Evolutionary conservation across 2,888 invertebrate species (phyloP).

Genomic region (Stegophylla sp.): DNA sequence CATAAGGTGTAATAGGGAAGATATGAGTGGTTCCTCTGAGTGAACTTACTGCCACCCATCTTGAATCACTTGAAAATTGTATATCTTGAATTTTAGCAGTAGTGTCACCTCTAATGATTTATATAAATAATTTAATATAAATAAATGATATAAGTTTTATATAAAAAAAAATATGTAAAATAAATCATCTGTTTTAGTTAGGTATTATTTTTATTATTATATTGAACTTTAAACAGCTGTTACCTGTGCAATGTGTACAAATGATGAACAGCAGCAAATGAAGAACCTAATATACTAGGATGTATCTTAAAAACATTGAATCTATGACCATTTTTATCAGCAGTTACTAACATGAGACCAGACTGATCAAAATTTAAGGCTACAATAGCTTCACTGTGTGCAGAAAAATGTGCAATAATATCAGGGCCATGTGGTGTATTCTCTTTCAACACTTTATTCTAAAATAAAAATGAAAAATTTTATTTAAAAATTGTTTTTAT

Average conservation of each 20-base stretch:
- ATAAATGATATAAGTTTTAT: no score
- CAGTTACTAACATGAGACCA: slow-evolving; percentile 87
- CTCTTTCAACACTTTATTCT: slow-evolving; percentile 69
- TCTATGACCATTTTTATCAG: slow-evolving; percentile 90
- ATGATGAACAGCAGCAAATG: slow-evolving; percentile 89
- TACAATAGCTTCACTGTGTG: slow-evolving; percentile 87
- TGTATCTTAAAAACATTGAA: slow-evolving; percentile 95
- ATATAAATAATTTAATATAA: not conserved
- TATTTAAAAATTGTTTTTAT: not conserved
- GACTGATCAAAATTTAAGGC: slow-evolving; percentile 89
- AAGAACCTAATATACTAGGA: slow-evolving; percentile 87
- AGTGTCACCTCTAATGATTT: slow-evolving; percentile 81
- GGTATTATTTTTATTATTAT: no score
- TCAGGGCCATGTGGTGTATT: slow-evolving; percentile 73
- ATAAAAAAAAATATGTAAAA: no score
- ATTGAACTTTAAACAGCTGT: not conserved
- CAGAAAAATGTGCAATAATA: slow-evolving; percentile 85
- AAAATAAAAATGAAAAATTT: not conserved
- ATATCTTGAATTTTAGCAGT: slow-evolving; percentile 84
- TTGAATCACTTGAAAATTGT: slow-evolving; percentile 87
- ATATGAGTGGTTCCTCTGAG: slow-evolving; percentile 96
- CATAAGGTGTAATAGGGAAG: slow-evolving; percentile 95
- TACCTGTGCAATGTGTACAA: slow-evolving; percentile 83
- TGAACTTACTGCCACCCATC: slow-evolving; percentile 97
- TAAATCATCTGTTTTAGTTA: no score